Evolutionary conservation across 2,888 invertebrate genomes (phyloP).

Genomic region (Nomada hirtipes): DNA sequence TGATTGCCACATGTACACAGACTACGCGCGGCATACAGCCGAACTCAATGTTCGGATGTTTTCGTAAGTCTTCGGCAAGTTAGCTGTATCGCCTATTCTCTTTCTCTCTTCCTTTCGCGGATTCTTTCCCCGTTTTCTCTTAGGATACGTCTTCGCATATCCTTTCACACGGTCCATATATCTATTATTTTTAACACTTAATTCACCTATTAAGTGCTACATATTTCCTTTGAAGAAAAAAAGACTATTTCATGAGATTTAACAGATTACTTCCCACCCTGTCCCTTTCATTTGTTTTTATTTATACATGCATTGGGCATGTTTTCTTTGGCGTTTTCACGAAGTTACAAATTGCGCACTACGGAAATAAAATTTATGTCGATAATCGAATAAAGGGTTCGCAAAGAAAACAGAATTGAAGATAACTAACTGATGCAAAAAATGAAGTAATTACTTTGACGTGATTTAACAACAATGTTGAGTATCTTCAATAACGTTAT

Average conservation of each 20-base stretch:
- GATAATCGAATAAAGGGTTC: neutral
- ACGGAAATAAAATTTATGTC: neutral
- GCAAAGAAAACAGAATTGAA: constrained; percentile 1
- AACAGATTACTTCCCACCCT: constrained; percentile 58
- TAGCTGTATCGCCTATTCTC: constrained; percentile 59
- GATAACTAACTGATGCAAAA: constrained; percentile 15
- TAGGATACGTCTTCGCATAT: constrained; percentile 29
- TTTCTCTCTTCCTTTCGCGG: constrained; percentile 37
- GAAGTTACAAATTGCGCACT: constrained; percentile 23
- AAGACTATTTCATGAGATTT: constrained; percentile 49
- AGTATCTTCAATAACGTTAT: constrained; percentile 36
- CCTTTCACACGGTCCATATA: constrained; percentile 52
- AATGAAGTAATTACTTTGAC: constrained; percentile 13
- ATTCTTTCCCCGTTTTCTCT: constrained; percentile 43
- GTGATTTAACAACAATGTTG: constrained; percentile 42
- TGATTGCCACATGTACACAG: constrained; percentile 82
- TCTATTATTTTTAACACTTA: constrained; percentile 28
- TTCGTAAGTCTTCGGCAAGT: constrained; percentile 65
- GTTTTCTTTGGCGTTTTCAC: constrained; percentile 26
- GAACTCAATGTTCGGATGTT: constrained; percentile 68
- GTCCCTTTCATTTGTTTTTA: constrained; percentile 26
- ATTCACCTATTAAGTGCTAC: constrained; percentile 30
- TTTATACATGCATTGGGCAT: constrained; percentile 13
- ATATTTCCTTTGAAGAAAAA: constrained; percentile 32
- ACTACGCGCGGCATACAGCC: constrained; percentile 76